These are phyloP conservation scores for Mycogona germanica DNA, from an alignment of 2,888 invertebrate genomes.

Conservation along the genomic window DNA sequence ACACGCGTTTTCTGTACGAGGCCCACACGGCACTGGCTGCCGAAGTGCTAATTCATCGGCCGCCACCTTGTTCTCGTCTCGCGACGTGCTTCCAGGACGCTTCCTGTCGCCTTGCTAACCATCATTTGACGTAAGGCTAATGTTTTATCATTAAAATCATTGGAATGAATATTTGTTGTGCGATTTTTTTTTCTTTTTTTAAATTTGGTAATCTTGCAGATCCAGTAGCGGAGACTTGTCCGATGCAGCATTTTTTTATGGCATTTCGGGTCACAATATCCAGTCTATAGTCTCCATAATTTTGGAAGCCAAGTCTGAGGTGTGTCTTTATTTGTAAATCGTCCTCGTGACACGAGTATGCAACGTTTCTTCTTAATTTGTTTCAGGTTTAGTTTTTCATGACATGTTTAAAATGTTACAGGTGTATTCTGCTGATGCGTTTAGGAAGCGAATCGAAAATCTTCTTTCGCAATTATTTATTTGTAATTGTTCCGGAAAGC, in stretches of 20 bases:
- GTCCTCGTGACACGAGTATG: too few relatives aligned
- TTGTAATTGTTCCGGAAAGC: neutral
- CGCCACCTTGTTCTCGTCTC: constrained; percentile 2
- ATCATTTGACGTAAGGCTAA: constrained; percentile 14
- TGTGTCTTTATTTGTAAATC: too few relatives aligned
- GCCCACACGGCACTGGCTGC: constrained; percentile 49
- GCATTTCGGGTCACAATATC: too few relatives aligned
- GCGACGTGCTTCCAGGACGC: constrained; percentile 15
- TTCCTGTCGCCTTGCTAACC: constrained; percentile 16
- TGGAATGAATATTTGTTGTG: neutral
- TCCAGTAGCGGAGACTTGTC: too few relatives aligned
- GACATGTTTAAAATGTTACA: too few relatives aligned
- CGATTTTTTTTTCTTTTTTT: neutral
- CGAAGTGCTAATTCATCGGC: constrained; percentile 13
- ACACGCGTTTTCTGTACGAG: constrained; percentile 57
- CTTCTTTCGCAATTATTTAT: constrained; percentile 9
- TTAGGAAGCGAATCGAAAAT: neutral
- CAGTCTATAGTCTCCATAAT: too few relatives aligned
- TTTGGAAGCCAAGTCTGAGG: too few relatives aligned
- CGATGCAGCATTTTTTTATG: too few relatives aligned
- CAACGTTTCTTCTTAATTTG: too few relatives aligned
- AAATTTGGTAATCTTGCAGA: too few relatives aligned
- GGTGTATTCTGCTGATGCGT: too few relatives aligned
- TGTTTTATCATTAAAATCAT: neutral
- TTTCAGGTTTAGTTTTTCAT: too few relatives aligned